phyloP scores from a whole-genome alignment of 2,797 vertebrate genomes.

The Scomberomorus guttatus region DNA sequence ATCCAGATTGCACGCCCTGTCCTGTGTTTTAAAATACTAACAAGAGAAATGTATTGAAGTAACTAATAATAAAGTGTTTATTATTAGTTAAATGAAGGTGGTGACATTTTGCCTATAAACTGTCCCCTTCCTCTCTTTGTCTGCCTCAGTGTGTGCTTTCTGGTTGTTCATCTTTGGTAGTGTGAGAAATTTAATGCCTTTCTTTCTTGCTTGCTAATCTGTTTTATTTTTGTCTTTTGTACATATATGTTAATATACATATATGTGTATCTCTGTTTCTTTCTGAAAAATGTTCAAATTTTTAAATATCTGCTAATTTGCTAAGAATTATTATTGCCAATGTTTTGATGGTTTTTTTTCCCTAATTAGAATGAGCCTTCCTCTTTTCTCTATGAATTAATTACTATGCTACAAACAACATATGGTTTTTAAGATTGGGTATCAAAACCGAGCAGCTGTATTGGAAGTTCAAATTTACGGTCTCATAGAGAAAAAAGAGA shows the following conservation, averaged over 20 bases:
- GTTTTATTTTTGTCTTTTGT: constrained; percentile 67
- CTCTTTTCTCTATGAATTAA: constrained; percentile 81
- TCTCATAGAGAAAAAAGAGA: constrained; percentile 80
- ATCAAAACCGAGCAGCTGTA: constrained; percentile 21
- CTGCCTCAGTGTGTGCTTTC: constrained; percentile 90
- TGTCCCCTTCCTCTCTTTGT: constrained; percentile 90
- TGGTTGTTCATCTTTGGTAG: constrained; percentile 92
- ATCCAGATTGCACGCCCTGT: constrained; percentile 94
- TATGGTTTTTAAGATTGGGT: constrained; percentile 30
- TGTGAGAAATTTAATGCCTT: constrained; percentile 86
- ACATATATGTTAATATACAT: constrained; percentile 81
- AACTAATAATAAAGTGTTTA: constrained; percentile 83
- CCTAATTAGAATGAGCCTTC: constrained; percentile 69
- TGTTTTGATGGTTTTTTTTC: constrained; percentile 71
- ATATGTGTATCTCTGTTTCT: constrained; percentile 79
- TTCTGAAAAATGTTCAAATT: constrained; percentile 79
- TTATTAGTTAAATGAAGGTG: constrained; percentile 85
- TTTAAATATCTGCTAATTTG: constrained; percentile 73
- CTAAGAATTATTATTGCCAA: constrained; percentile 82
- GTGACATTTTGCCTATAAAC: constrained; percentile 81
- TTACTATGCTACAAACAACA: constrained; percentile 1
- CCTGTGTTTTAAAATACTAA: constrained; percentile 88
- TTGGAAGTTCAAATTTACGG: constrained; percentile 35
- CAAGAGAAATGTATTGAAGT: constrained; percentile 79
- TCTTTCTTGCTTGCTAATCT: constrained; percentile 81